Evolutionary conservation across 1,140 invertebrate genomes (phyloP), one percentile per base, ranked within the genome.

Genomic region (Nilaparvata lugens): DNA sequence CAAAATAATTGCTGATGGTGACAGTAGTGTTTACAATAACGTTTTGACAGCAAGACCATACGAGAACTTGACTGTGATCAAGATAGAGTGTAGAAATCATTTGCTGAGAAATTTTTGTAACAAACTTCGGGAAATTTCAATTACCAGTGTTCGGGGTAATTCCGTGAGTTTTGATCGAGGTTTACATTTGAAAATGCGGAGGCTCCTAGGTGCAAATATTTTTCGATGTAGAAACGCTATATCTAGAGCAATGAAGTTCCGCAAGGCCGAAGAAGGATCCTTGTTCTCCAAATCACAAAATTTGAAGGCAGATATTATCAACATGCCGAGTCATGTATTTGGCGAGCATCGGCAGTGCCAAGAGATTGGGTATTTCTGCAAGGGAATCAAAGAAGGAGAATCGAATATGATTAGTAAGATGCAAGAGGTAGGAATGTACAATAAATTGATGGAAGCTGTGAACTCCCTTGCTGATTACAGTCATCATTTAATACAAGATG

Each of bases 1-100:
- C 48, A 66, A 60, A 38, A 19, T 71, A 14, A 65, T 73, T 54
- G 69, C 64, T 1, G 72, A 73, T 61, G 71, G 69, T 1, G 70
- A 72, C 52, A 68, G 65, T 28, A 72, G 62, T 53, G 66, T 66
- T n/a, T 68, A 70, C 54, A 60, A 62, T 54, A 62, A 57, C 21
- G 63, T 65, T 28, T 19, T 62, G 51, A 57, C 66, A 52, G 14
- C 56, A 7, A 64, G 68, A 55, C 65, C 61, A 0, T 67, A 65
- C 48, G 28, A 21, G 14, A 19, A 61, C 5, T 64, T 64, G n/a
- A 53, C 58, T 35, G 28, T 70, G 24, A 19, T 69, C 58, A 73
- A 70, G 63, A 62, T 68, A 18, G 66, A 72, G 35, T 72, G 69
- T 38, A 35, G 28, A 42, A 64, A 64, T 43, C 62, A 64, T 55